Percentiles rank a stretch among this genome's conserved stretches.
Conservation (phyloP, 2,113 vertebrate genomes). For the Mellivora capensis region DNA sequence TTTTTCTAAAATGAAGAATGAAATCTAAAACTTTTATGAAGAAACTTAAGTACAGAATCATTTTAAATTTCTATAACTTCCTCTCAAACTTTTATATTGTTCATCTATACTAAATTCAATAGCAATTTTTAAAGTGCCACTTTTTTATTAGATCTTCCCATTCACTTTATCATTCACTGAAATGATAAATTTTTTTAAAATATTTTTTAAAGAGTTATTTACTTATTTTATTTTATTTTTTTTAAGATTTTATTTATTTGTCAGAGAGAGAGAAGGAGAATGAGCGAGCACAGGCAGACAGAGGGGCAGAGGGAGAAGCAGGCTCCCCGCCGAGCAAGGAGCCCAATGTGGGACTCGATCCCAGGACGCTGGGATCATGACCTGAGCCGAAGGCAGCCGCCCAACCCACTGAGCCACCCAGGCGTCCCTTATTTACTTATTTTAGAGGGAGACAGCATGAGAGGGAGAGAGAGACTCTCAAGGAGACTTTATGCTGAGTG, state of each 20-base stretch:
- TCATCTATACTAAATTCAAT: not conserved
- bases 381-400: too few relatives aligned
- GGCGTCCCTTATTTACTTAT: not conserved
- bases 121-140: conserved; percentile 5
- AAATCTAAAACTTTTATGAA: not conserved
- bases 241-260: too few relatives aligned
- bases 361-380: too few relatives aligned
- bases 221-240: too few relatives aligned
- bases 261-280: too few relatives aligned
- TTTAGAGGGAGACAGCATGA: not conserved
- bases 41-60: not conserved
- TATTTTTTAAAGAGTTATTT: not conserved
- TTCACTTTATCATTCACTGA: not conserved
- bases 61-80: conserved; percentile 23
- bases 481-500: not conserved
- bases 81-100: not conserved
- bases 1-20: not conserved
- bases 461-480: not conserved
- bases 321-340: too few relatives aligned
- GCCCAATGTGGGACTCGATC: too few relatives aligned
- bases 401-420: too few relatives aligned
- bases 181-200: not conserved
- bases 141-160: not conserved
- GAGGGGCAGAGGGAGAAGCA: too few relatives aligned
- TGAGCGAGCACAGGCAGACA: too few relatives aligned